Conservation (phyloP, 2,113 vertebrate genomes). For the Procavia capensis region DNA sequence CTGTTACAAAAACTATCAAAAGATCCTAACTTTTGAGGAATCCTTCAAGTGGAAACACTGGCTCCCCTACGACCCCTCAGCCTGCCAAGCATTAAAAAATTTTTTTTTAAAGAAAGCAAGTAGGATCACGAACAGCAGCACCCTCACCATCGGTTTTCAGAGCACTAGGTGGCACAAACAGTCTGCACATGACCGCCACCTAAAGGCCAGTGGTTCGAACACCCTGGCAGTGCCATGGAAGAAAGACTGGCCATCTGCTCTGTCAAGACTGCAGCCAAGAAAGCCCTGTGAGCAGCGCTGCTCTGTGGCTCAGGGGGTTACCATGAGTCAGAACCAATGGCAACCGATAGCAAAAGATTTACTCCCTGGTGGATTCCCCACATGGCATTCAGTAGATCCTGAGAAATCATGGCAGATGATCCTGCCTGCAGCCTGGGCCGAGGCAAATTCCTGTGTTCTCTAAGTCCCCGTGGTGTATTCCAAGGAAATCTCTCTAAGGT, state of each 20-base stretch:
- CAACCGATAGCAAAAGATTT: neutral
- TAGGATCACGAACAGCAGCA: accelerated
- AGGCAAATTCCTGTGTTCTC: neutral
- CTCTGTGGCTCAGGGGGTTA: neutral
- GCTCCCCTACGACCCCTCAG: neutral
- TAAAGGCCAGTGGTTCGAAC: neutral
- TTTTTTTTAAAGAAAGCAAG: no score
- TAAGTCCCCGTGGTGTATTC: neutral
- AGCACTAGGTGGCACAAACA: neutral
- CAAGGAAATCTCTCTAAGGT: neutral
- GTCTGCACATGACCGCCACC: neutral
- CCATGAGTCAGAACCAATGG: neutral
- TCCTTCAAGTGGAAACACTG: neutral
- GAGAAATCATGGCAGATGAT: neutral
- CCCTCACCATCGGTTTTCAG: neutral
- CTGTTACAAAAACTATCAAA: neutral
- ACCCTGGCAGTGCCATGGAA: neutral
- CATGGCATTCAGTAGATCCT: neutral
- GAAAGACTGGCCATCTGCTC: neutral
- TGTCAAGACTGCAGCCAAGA: neutral
- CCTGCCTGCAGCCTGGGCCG: neutral
- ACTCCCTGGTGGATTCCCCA: neutral
- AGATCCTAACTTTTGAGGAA: neutral
- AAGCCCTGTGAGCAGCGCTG: neutral
- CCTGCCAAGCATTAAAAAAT: neutral